Evolutionary conservation across 2,797 vertebrate genomes (phyloP).

Genomic region (Naso thynnoides): DNA sequence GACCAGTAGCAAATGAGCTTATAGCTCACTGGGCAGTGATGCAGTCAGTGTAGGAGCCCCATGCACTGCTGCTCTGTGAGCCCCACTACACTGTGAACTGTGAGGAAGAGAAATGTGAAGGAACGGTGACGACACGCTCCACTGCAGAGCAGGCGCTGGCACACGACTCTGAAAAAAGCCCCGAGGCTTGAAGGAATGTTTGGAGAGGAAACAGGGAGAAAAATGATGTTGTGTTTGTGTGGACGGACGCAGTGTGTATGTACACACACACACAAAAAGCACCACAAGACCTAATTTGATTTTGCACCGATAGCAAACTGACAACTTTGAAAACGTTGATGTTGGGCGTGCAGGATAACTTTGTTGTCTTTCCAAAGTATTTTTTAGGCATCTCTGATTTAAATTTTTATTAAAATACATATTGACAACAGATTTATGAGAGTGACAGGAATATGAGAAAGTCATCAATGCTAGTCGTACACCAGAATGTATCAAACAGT

Average conservation of each 20-base stretch:
- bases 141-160: slow-evolving; percentile 51
- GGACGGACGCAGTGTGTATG: slow-evolving; percentile 15
- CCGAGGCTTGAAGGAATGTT: slow-evolving; percentile 42
- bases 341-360: background rate
- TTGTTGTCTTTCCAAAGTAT: background rate
- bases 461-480: too few species aligned
- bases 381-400: background rate
- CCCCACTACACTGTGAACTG: slow-evolving; percentile 12
- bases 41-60: background rate
- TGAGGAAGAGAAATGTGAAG: slow-evolving; percentile 29
- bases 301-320: slow-evolving; percentile 16
- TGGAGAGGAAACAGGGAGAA: slow-evolving; percentile 35
- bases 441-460: background rate
- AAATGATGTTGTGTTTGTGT: slow-evolving; percentile 52
- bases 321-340: background rate
- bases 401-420: background rate
- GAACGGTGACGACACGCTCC: slow-evolving; percentile 47
- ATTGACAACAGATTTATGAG: background rate
- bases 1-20: background rate
- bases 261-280: slow-evolving; percentile 8
- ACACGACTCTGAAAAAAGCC: slow-evolving; percentile 56
- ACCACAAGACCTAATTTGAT: slow-evolving; percentile 24
- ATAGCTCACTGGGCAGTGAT: background rate
- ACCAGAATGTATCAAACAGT: background rate
- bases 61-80: too few species aligned